Percentiles rank a stretch among this genome's conserved stretches.
Evolutionary conservation across 30 jellyfish, hydroid and myxozoan genomes (phyloP).

Genomic region (Aurelia aurita): DNA sequence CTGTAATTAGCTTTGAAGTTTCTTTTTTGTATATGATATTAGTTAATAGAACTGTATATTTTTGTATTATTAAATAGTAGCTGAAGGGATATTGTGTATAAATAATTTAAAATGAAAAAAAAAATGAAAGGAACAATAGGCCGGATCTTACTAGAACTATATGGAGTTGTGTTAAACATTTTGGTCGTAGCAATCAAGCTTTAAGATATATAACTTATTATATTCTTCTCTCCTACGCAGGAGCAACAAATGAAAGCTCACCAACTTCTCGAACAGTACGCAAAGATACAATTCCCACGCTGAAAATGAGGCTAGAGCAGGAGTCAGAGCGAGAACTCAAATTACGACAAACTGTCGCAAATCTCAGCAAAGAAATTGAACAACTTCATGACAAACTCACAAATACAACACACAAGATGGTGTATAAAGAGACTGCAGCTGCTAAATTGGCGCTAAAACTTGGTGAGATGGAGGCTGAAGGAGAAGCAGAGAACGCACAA

Average conservation of each 20-base stretch:
- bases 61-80: too few species aligned
- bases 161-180: too few species aligned
- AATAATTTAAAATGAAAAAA: too few species aligned
- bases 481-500: not conserved
- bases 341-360: constrained; percentile 51
- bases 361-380: constrained; percentile 53
- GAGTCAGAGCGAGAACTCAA: constrained; percentile 45
- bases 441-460: constrained; percentile 64
- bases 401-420: constrained; percentile 5
- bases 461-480: constrained; percentile 58
- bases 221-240: not conserved
- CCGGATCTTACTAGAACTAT: too few species aligned
- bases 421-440: constrained; percentile 51
- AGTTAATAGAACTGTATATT: too few species aligned
- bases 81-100: too few species aligned
- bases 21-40: too few species aligned
- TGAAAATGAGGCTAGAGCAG: constrained; percentile 34
- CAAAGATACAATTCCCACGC: constrained; percentile 58
- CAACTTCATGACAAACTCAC: constrained; percentile 24
- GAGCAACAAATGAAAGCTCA: not conserved
- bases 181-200: too few species aligned
- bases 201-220: too few species aligned
- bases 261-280: constrained; percentile 55
- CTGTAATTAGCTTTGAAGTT: too few species aligned
- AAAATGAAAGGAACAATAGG: too few species aligned